Base-by-base conservation (phyloP, 2,888 invertebrate genomes). In the Tromatobia lineatoria region DNA sequence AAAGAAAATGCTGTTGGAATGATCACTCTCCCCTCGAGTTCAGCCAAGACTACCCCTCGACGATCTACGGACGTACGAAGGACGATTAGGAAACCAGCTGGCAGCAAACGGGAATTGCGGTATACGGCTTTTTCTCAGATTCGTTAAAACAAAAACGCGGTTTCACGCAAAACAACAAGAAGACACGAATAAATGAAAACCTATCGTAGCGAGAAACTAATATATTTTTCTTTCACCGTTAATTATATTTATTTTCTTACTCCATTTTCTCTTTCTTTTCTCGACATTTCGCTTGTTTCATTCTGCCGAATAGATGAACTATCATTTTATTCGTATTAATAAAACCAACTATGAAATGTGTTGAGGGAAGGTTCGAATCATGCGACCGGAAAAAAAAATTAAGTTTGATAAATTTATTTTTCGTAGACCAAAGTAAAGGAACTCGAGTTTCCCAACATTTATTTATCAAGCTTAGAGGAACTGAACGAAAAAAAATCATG, bases 51-150 rank as follows among this genome's bases (percentile, higher is more conserved):
- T 50, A 50, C 52, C 61, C 70, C 54, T 83, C 75, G 61, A 67
- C 80, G 66, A 67, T 66, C 59, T 80, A 76, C 79, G 71, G 70
- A 80, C 71, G 75, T 80, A 80, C 83, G 76, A 71, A 80, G 71
- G 78, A 70, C 84, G 77, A 81, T 84, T 81, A 81, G 70, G 80
- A 78, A 84, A 74, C 74, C 78, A 59, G 61, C 76, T 83, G 80
- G 67, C 52, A 67, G 77, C 67, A 54, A 52, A 76, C 67, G 80
- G 77, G 47, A 80, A 73, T 57, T 76, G 66, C 67, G 76, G 74
- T 80, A 80, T 76, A 76, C 42, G 45, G 64, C 71, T 67, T 83
- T 52, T 50, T 42, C 70, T 64, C 69, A 66, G 23, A 69, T 71
- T 74, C 67, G 69, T 15, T 34, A n/a, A 61, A 52, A 73, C 66